These are phyloP conservation scores for Cladorhizidae sp. DNA, from an alignment of 37 sponge, comb jelly and placozoan species.

Conservation along the genomic window DNA sequence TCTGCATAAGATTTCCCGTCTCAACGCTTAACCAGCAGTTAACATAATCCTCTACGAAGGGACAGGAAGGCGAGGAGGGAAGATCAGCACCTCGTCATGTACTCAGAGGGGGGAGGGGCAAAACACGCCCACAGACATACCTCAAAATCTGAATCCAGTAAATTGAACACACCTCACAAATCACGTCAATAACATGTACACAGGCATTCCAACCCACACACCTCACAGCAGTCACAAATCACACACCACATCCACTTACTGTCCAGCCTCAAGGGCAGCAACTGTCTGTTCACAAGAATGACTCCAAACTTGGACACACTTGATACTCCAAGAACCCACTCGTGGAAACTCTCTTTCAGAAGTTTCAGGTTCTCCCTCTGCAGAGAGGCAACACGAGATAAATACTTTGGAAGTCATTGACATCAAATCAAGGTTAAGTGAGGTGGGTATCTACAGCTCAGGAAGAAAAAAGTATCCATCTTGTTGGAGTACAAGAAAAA, in stretches of 20 bases:
- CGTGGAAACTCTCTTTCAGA: constrained; percentile 1
- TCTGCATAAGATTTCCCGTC: background rate
- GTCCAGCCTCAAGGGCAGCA: background rate
- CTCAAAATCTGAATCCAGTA: too few relatives aligned
- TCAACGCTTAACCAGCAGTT: background rate
- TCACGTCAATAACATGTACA: too few relatives aligned
- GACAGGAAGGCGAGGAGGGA: background rate
- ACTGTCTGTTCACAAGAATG: constrained; percentile 26
- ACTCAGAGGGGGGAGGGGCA: too few relatives aligned
- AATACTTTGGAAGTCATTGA: background rate
- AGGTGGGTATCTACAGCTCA: too few relatives aligned
- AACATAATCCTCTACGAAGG: background rate
- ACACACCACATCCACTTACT: background rate
- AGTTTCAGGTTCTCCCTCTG: constrained; percentile 1
- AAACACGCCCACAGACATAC: too few relatives aligned
- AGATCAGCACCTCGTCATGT: too few relatives aligned
- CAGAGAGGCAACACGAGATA: background rate
- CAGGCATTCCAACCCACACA: too few relatives aligned
- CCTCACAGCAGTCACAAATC: too few relatives aligned
- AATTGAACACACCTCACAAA: too few relatives aligned
- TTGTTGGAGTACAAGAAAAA: too few relatives aligned
- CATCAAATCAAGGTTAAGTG: too few relatives aligned
- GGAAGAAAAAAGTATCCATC: too few relatives aligned
- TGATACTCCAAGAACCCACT: constrained; percentile 23
- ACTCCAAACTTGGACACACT: constrained; percentile 6